A percentile compares a stretch with the other conserved stretches of the same genome.
Evolutionary conservation across 1,140 invertebrate genomes (phyloP).

Genomic region (Temnothorax longispinosus): DNA sequence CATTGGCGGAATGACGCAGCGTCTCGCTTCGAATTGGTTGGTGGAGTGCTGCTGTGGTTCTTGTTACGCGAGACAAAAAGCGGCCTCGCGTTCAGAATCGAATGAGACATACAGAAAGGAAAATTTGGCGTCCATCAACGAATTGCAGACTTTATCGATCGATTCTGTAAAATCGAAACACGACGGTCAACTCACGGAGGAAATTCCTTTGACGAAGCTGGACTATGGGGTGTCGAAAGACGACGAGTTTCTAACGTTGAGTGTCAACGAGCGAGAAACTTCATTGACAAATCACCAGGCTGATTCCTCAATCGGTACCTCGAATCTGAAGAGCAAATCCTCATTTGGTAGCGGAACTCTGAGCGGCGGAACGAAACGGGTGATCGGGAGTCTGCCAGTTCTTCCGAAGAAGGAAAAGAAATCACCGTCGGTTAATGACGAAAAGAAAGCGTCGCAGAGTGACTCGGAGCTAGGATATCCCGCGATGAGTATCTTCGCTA

Average conservation of each 20-base stretch:
- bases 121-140: neutral
- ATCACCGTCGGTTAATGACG: neutral
- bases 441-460: neutral
- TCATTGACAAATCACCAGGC: neutral
- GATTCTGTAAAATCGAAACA: conserved; percentile 20
- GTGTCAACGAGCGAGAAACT: neutral
- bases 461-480: neutral
- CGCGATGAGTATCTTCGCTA: conserved; percentile 29
- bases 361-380: neutral
- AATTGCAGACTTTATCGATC: conserved; percentile 2
- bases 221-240: neutral
- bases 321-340: neutral
- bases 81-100: neutral
- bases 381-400: neutral
- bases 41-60: conserved; percentile 66
- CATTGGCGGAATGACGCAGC: conserved; percentile 52
- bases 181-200: neutral
- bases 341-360: no score
- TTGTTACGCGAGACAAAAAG: conserved; percentile 40
- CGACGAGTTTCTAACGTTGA: neutral
- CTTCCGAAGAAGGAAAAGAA: conserved; percentile 15
- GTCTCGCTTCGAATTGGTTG: conserved; percentile 60
- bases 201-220: neutral
- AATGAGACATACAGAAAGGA: neutral
- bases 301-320: neutral